Base-by-base conservation (phyloP, 2,888 invertebrate species). In the Platycheirus rosarum region DNA sequence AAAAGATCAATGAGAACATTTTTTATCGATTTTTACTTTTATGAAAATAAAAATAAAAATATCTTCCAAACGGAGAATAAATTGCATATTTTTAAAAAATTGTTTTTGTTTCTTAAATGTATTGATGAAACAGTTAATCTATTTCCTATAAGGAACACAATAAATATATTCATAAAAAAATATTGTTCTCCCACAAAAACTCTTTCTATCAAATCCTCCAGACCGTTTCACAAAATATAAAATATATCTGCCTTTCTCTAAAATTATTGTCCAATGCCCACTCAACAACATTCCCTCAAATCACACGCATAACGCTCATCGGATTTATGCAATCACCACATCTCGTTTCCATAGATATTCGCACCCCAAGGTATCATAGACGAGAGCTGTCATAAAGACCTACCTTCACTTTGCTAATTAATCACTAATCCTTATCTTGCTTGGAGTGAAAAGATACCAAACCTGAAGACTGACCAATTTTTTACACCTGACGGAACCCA, bases 401-500 rank as follows among this genome's bases (percentile, higher is more conserved):
- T 44, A 23, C 62, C 48, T 53, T 46, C 37, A 71, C 57, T 66
- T 16, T 53, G 49, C 37, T 66, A 65, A 71, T 77, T 71, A 66
- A 49, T 71, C 62, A 62, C 62, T 40, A 35, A 29, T 8, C 63
- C 16, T 23, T 40, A 53, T 26, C 13, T 23, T 26, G 26, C 32
- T 18, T 42, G 5, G 7, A 37, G 29, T n/a, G 26, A 18, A 9
- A 26, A 63, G 46, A 6, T 32, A n/a, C 57, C 6, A 57, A 77
- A 57, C 55, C 57, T 20, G 44, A 40, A 66, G 66, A 37, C 65
- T 66, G 76, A 62, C 70, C 65, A 76, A 62, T 74, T 62, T 71
- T 77, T 63, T 63, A 82, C 82, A 77, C 77, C 71, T 55, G 82
- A 82, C 9, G 51, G 68, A 46, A 44, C 57, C 23, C 48, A 44